Evolutionary conservation across 2,797 vertebrate genomes (phyloP).

Genomic region (Amniataba percoides): DNA sequence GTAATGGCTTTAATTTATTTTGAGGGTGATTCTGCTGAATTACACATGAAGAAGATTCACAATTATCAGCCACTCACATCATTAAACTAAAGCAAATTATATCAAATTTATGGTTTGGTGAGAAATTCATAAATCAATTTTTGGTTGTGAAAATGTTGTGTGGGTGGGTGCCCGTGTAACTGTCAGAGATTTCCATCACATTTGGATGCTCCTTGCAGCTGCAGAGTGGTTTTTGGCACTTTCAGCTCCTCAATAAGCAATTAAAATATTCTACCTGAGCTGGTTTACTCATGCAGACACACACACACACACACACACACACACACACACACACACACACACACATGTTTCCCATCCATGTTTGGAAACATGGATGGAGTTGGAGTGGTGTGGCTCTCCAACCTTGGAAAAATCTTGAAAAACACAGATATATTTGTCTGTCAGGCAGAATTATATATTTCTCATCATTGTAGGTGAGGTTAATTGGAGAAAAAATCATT

Average conservation of each 20-base stretch:
- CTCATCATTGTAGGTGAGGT: not conserved
- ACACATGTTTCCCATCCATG: not conserved
- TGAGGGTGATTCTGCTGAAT: not conserved
- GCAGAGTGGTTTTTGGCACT: not conserved
- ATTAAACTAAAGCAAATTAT: not conserved
- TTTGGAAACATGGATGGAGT: not conserved
- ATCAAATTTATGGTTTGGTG: not conserved
- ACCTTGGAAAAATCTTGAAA: not conserved
- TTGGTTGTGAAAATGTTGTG: not conserved
- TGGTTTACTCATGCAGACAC: slow-evolving; percentile 10
- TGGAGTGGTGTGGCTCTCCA: not conserved
- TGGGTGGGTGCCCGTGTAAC: not conserved
- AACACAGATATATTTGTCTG: not conserved
- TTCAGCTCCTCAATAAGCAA: slow-evolving; percentile 10
- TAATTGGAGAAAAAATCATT: not conserved
- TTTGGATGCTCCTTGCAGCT: slow-evolving; percentile 11
- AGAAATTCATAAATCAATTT: slow-evolving; percentile 7
- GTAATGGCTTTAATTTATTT: not conserved
- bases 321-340: no score
- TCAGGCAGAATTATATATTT: not conserved
- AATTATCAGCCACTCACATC: not conserved
- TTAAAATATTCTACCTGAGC: slow-evolving; percentile 11
- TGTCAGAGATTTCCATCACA: not conserved
- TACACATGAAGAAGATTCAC: not conserved
- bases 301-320: no score